phyloP scores from a whole-genome alignment of 2,113 vertebrate species.

The Anguilla rostrata region DNA sequence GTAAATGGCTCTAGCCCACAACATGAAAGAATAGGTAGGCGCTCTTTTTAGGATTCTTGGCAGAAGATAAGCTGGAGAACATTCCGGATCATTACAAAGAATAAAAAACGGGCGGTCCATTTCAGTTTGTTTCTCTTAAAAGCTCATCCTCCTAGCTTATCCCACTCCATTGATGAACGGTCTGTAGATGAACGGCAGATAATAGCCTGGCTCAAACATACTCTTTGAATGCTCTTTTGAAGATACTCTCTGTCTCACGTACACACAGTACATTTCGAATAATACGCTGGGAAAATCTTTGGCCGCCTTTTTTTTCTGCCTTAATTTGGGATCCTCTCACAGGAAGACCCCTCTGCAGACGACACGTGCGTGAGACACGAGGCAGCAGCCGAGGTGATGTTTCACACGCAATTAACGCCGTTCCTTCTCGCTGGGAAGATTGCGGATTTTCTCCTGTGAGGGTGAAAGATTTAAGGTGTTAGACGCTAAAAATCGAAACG shows the following conservation, averaged over 20 bases:
- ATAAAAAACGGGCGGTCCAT: not conserved
- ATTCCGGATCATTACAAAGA: not conserved
- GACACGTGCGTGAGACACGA: not conserved
- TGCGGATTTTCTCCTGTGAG: not conserved
- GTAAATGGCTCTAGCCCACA: not conserved
- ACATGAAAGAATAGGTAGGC: not conserved
- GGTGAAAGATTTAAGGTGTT: not conserved
- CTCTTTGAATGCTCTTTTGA: too few relatives aligned
- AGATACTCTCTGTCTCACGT: not conserved
- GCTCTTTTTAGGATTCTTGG: too few relatives aligned
- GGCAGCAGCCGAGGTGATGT: not conserved
- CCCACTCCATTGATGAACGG: not conserved
- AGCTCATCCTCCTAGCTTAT: not conserved
- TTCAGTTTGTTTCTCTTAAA: not conserved
- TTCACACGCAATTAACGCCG: conserved; percentile 2
- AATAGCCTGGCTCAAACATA: not conserved
- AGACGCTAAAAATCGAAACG: not conserved
- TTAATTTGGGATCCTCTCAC: not conserved
- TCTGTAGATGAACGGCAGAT: not conserved
- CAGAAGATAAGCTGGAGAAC: not conserved
- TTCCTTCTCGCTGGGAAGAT: not conserved
- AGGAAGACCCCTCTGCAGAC: not conserved
- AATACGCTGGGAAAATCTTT: not conserved
- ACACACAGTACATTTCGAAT: not conserved
- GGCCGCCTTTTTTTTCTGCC: not conserved